Conservation (phyloP, 2,888 invertebrate genomes). For the Meteorus cinctellus region DNA sequence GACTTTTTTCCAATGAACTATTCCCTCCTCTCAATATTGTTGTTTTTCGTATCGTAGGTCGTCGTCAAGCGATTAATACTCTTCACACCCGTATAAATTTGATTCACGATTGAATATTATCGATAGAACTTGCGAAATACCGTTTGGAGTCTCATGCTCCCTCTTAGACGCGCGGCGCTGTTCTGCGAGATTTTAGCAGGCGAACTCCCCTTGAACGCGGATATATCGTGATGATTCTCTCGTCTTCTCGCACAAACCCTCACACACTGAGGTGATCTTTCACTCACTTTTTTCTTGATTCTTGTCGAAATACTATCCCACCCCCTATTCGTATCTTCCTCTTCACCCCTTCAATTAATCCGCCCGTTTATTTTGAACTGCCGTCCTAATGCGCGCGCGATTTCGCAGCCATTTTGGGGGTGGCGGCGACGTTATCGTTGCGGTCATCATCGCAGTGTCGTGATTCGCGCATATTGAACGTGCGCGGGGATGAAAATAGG, state of each 20-base stretch:
- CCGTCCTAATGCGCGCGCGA: conserved; percentile 66
- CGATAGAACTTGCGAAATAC: neutral
- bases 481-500: conserved; percentile 51
- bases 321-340: conserved; percentile 9
- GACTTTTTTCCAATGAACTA: neutral
- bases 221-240: conserved; percentile 9
- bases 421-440: conserved; percentile 60
- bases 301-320: conserved; percentile 47
- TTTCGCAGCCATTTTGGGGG: conserved; percentile 73
- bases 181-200: conserved; percentile 55
- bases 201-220: conserved; percentile 16
- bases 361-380: conserved; percentile 72
- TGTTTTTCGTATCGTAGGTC: neutral
- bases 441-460: conserved; percentile 54
- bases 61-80: neutral
- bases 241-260: conserved; percentile 9
- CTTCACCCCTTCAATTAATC: conserved; percentile 68
- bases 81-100: conserved; percentile 4
- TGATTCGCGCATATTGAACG: conserved; percentile 53
- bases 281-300: neutral
- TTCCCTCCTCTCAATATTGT: neutral
- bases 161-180: conserved; percentile 58
- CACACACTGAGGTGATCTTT: conserved; percentile 33
- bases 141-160: conserved; percentile 56
- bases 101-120: neutral